phyloP scores from a whole-genome alignment of 2,888 invertebrate genomes.

The Micropterix aruncella region DNA sequence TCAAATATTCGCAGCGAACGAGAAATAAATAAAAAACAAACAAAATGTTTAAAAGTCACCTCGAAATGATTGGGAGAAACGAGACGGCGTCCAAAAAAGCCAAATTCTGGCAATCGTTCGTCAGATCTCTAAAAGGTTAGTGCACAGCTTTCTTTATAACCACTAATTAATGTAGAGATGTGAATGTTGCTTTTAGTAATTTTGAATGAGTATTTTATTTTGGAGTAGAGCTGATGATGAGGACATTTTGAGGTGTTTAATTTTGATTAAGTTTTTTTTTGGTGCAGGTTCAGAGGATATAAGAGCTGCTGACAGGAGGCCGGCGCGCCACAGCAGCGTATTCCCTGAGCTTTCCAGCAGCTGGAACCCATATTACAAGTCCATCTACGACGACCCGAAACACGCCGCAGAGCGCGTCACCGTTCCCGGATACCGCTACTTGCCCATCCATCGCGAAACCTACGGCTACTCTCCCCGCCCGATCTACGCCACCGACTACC shows the following conservation, averaged over 20 bases:
- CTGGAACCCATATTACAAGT: slow-evolving; percentile 67
- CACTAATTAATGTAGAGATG: neutral
- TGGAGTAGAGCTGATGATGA: neutral
- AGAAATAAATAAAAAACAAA: slow-evolving; percentile 52
- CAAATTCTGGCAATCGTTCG: slow-evolving; percentile 88
- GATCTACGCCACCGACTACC: slow-evolving; percentile 78
- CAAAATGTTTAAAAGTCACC: slow-evolving; percentile 83
- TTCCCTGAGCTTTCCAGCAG: slow-evolving; percentile 54
- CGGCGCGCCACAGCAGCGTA: slow-evolving; percentile 58
- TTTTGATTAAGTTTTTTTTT: neutral
- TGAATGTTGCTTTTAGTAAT: neutral
- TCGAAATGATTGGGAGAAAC: slow-evolving; percentile 89
- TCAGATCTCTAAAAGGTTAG: slow-evolving; percentile 83
- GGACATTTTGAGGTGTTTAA: neutral
- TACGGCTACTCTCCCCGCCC: slow-evolving; percentile 82
- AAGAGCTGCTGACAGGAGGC: slow-evolving; percentile 71
- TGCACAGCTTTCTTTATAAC: slow-evolving; percentile 4
- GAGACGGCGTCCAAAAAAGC: slow-evolving; percentile 86
- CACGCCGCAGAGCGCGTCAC: slow-evolving; percentile 73
- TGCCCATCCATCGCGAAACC: slow-evolving; percentile 79
- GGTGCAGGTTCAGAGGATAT: slow-evolving; percentile 75
- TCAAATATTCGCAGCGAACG: no score
- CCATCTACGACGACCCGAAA: slow-evolving; percentile 76
- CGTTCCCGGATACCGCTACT: slow-evolving; percentile 80
- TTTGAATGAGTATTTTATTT: neutral